phyloP scores from a whole-genome alignment of 1,140 invertebrate genomes.

The Drosophila mojavensis region DNA sequence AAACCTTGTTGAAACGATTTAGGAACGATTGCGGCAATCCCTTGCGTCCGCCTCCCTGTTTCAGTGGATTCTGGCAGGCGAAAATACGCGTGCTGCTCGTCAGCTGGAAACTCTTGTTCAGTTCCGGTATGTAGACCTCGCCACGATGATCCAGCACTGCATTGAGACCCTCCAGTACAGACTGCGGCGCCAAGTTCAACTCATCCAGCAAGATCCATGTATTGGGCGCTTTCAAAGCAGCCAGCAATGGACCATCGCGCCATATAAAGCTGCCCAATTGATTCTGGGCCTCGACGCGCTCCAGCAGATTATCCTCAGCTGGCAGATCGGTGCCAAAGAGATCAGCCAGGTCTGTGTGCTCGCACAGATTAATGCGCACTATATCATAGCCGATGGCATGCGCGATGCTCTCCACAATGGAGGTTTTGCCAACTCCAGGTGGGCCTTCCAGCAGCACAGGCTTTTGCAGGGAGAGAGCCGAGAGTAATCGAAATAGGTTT shows the following conservation, averaged over 20 bases:
- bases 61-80: slow-evolving; percentile 99
- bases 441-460: slow-evolving; percentile 98
- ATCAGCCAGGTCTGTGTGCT: slow-evolving; percentile 99
- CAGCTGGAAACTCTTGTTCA: slow-evolving; percentile 94
- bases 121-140: slow-evolving; percentile 97
- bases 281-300: slow-evolving; percentile 21
- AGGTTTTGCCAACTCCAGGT: slow-evolving; percentile 98
- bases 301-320: slow-evolving; percentile 89
- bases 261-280: slow-evolving; percentile 94
- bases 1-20: slow-evolving; percentile 99
- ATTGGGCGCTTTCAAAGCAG: slow-evolving; percentile 94
- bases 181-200: slow-evolving; percentile 98
- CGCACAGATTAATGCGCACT: slow-evolving; percentile 98
- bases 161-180: slow-evolving; percentile 98
- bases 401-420: slow-evolving; percentile 95
- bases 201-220: slow-evolving; percentile 99
- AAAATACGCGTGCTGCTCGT: slow-evolving; percentile 93
- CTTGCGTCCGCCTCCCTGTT: slow-evolving; percentile 97
- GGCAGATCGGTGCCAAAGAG: slow-evolving; percentile 99
- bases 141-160: slow-evolving; percentile 99
- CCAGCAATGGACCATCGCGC: slow-evolving; percentile 97
- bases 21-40: slow-evolving; percentile 98
- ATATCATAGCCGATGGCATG: slow-evolving; percentile 92
- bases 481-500: slow-evolving; percentile 93
- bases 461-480: slow-evolving; percentile 95